These are phyloP conservation scores for Marmota flaviventris DNA, from an alignment of 2,113 vertebrate species.

Conservation along the genomic window DNA sequence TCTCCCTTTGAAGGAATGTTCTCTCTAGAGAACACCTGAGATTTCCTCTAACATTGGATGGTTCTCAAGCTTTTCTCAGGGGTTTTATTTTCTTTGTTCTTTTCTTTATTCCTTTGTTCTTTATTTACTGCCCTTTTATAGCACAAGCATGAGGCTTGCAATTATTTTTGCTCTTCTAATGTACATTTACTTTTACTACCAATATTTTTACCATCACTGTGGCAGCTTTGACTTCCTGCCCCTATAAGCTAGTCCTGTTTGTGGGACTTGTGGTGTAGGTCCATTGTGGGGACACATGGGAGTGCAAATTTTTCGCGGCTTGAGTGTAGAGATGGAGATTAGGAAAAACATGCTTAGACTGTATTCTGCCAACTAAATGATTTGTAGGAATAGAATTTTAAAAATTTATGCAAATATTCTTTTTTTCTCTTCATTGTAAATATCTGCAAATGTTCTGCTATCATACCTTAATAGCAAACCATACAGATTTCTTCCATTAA, in stretches of 20 bases:
- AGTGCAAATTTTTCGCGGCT: neutral
- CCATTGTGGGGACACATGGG: accelerated
- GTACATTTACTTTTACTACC: conserved; percentile 25
- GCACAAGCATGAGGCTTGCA: neutral
- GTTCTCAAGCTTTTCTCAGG: neutral
- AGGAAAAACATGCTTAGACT: conserved; percentile 27
- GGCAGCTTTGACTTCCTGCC: neutral
- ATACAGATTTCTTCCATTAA: neutral
- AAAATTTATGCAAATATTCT: neutral
- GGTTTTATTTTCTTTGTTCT: conserved; percentile 27
- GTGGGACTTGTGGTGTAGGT: neutral
- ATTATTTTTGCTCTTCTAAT: neutral
- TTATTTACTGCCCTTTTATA: conserved; percentile 10
- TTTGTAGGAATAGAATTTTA: conserved; percentile 36
- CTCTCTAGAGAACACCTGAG: neutral
- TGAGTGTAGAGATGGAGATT: neutral
- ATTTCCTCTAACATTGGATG: neutral
- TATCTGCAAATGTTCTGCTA: neutral
- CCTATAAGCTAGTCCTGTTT: neutral
- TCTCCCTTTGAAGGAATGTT: neutral
- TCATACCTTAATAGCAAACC: neutral
- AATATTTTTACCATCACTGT: neutral
- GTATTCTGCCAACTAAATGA: neutral
- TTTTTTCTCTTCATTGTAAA: neutral
- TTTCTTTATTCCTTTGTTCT: conserved; percentile 48